phyloP scores from a whole-genome alignment of 2,888 invertebrate genomes.

The Erpobdella octoculata region DNA sequence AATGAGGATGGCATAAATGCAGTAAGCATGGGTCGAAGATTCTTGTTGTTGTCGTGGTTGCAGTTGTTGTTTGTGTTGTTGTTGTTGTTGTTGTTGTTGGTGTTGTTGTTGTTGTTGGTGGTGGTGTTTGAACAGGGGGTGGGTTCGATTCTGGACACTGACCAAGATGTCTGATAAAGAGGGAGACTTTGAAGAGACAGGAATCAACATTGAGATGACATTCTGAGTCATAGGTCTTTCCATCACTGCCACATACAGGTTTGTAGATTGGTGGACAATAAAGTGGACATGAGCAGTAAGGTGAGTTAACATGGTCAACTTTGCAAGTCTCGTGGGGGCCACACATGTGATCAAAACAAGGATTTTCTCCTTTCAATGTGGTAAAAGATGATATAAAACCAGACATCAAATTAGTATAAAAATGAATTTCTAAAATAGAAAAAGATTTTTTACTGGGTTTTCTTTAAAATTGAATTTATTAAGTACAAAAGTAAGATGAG shows the following conservation, averaged over 20 bases:
- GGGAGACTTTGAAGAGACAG: not conserved
- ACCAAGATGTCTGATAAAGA: not conserved
- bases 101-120: not conserved
- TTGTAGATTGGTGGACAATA: slow-evolving; percentile 51
- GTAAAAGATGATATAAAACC: too few species aligned
- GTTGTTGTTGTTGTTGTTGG: not conserved
- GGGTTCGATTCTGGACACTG: not conserved
- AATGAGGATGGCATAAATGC: not conserved
- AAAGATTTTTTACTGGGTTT: too few species aligned
- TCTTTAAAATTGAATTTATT: too few species aligned
- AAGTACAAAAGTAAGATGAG: too few species aligned
- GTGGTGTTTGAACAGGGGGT: too few species aligned
- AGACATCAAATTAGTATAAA: too few species aligned
- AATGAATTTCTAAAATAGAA: too few species aligned
- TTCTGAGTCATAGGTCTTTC: slow-evolving; percentile 57
- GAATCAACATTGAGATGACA: slow-evolving; percentile 4
- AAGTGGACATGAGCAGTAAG: slow-evolving; percentile 19
- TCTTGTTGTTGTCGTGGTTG: not conserved
- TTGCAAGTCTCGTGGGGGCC: slow-evolving; percentile 1
- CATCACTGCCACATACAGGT: slow-evolving; percentile 77
- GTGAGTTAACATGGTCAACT: not conserved
- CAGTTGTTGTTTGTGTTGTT: too few species aligned
- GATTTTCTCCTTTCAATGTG: slow-evolving; percentile 18
- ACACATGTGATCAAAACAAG: slow-evolving; percentile 13
- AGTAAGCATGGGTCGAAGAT: not conserved